Evolutionary conservation across 53 echinoderm and acorn worm species (phyloP), one percentile per base, ranked within the genome.

Genomic region (Apostichopus leukothele): DNA sequence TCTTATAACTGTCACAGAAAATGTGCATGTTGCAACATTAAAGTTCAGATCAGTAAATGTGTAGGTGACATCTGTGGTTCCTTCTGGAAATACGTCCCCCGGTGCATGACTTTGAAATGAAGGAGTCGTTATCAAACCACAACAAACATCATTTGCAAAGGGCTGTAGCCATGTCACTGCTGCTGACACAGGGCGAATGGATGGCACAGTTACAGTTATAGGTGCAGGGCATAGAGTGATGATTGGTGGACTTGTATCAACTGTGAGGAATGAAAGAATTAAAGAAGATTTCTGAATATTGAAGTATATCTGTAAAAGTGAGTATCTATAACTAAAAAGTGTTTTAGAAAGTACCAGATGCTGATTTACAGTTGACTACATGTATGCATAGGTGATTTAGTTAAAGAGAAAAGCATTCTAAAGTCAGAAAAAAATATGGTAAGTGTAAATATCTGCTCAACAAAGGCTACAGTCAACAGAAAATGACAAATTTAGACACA

Each of bases 131-230:
- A 59, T 53, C 55, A 21, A 16, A 21, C 60, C 83, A 83, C 22
- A 27, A 27, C 22, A 21, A 57, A 81, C 75, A 74, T 93, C 94
- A 71, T 76, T 74, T 52, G 90, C 94, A 18, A 52, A 39, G 76
- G 87, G 74, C 54, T 76, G 86, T 50, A 59, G 60, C 92, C 92
- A 92, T 26, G 79, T 67, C 14, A 92, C 84, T 7, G 57, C 26
- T 51, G 20, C 60, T 39, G 67, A 85, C 26, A 83, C 51, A 1
- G 52, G 50, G 8, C 53, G 83, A 55, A 63, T 79, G 1, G 89
- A 39, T 39, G 39, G 26, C 1, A 86, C 89, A 23, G 60, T 53
- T 16, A 20, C 51, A n/a, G 67, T 86, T 59, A 90, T 89, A 76
- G 90, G 73, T 3, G 50, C 5, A 7, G 90, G 90, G 22, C 91